Conservation (phyloP, 1,140 invertebrate genomes). For the Hypothenemus hampei region DNA sequence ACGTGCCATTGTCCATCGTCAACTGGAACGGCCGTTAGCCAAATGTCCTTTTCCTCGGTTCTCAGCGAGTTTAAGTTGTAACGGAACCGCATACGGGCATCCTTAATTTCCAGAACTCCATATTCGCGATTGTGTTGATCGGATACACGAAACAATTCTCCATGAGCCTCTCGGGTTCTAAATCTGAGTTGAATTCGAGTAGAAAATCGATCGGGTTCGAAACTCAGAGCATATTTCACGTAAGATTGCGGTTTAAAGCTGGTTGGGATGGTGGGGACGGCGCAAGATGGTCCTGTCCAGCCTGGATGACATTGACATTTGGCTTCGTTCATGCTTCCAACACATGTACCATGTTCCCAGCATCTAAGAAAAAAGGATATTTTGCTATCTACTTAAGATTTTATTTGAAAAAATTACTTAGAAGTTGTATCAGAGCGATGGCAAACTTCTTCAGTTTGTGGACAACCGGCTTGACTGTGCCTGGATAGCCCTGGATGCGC, state of each 20-base stretch:
- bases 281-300: slow-evolving; percentile 83
- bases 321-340: slow-evolving; percentile 83
- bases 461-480: slow-evolving; percentile 81
- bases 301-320: slow-evolving; percentile 90
- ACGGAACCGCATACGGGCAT: slow-evolving; percentile 81
- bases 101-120: slow-evolving; percentile 89
- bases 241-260: slow-evolving; percentile 91
- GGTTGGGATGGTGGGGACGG: slow-evolving; percentile 75
- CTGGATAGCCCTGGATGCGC: slow-evolving; percentile 79
- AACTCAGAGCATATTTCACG: slow-evolving; percentile 91
- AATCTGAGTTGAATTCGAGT: slow-evolving; percentile 90
- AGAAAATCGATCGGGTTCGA: slow-evolving; percentile 86
- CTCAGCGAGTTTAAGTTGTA: slow-evolving; percentile 90
- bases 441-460: slow-evolving; percentile 85
- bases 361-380: slow-evolving; percentile 51
- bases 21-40: slow-evolving; percentile 82
- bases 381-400: not conserved
- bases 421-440: slow-evolving; percentile 73
- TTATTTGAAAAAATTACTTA: too few relatives aligned
- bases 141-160: slow-evolving; percentile 86
- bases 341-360: slow-evolving; percentile 88
- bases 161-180: slow-evolving; percentile 86
- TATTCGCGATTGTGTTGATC: slow-evolving; percentile 94
- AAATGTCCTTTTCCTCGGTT: slow-evolving; percentile 84
- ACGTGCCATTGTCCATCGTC: slow-evolving; percentile 98